Conservation (phyloP, 2,888 invertebrate genomes). For the Agrilus biguttatus region DNA sequence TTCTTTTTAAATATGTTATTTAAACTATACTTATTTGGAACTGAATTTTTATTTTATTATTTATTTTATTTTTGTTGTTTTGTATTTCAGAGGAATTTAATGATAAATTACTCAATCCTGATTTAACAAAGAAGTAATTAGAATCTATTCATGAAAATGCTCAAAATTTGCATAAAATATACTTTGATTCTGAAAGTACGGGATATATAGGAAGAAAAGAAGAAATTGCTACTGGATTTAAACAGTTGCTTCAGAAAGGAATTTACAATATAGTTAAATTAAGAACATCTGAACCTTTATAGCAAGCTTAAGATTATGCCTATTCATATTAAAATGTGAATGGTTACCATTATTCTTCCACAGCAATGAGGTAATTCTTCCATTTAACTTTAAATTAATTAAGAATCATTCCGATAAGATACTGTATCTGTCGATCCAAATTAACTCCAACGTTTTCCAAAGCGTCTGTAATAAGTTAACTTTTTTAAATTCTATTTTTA, state of each 20-base stretch:
- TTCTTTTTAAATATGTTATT: no score
- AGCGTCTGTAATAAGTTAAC: conserved; percentile 39
- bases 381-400: conserved; percentile 34
- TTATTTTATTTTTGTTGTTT: not conserved
- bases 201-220: conserved; percentile 45
- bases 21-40: no score
- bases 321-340: conserved; percentile 56
- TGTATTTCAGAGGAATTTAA: conserved; percentile 60
- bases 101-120: conserved; percentile 61
- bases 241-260: conserved; percentile 40
- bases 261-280: conserved; percentile 51
- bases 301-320: conserved; percentile 66
- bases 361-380: conserved; percentile 52
- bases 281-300: conserved; percentile 61
- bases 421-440: conserved; percentile 50
- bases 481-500: conserved; percentile 6
- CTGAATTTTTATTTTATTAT: no score
- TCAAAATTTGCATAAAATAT: conserved; percentile 50
- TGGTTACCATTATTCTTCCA: conserved; percentile 69
- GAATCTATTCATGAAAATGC: conserved; percentile 49
- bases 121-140: conserved; percentile 47
- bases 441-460: conserved; percentile 41
- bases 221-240: conserved; percentile 40
- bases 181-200: conserved; percentile 44
- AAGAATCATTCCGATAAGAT: conserved; percentile 25